Conservation (phyloP, 2,797 vertebrate species). For the Falco naumanni region DNA sequence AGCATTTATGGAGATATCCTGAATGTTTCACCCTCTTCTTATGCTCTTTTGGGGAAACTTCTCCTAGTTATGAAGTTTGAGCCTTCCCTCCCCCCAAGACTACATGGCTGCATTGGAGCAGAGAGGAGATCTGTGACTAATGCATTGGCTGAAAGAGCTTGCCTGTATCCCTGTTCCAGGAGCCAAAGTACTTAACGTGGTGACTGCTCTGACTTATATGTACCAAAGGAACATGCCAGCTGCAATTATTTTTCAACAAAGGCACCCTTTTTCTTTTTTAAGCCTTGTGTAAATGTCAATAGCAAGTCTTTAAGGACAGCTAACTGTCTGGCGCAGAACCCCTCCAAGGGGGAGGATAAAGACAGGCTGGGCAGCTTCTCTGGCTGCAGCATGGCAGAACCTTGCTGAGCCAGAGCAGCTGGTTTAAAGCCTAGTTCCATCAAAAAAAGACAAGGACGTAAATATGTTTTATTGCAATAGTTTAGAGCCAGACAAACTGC, state of each 20-base stretch:
- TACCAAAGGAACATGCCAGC: constrained; percentile 22
- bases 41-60: background rate
- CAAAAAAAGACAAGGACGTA: background rate
- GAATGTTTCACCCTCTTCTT: background rate
- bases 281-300: constrained; percentile 38
- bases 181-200: constrained; percentile 14
- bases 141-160: background rate
- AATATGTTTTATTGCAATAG: background rate
- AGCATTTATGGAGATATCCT: background rate
- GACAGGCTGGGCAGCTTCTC: background rate
- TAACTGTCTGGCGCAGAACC: background rate
- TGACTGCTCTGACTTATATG: constrained; percentile 39
- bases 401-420: background rate
- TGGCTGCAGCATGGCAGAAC: background rate
- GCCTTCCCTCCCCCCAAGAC: background rate
- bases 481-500: background rate
- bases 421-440: background rate
- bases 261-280: constrained; percentile 8
- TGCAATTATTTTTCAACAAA: constrained; percentile 54
- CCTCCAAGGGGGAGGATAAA: constrained; percentile 26
- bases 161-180: background rate
- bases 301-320: background rate
- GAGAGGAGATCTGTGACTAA: background rate
- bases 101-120: background rate
- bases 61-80: background rate